These are phyloP conservation scores for Drosophila busckii DNA, from an alignment of 1,140 invertebrate genomes.

Conservation along the genomic window DNA sequence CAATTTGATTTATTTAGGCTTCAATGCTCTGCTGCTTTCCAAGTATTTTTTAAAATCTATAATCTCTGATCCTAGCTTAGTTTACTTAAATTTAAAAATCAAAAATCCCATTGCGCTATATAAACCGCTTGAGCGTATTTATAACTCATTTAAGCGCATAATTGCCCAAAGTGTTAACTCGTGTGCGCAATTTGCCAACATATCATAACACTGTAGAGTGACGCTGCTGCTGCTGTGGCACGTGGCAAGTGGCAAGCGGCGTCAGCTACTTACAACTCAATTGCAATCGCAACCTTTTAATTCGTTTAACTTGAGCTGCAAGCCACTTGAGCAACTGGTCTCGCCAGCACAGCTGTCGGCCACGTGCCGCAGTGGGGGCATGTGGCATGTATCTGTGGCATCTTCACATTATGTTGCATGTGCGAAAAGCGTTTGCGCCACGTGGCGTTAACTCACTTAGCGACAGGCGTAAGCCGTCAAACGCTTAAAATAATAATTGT, in stretches of 20 bases:
- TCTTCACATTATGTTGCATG: slow-evolving; percentile 63
- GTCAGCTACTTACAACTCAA: slow-evolving; percentile 22
- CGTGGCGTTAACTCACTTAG: slow-evolving; percentile 66
- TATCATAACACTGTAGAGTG: slow-evolving; percentile 68
- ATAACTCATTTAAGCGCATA: neutral
- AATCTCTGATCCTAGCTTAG: too few species aligned
- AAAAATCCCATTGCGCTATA: too few species aligned
- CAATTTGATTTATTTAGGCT: too few species aligned
- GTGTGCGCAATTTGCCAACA: slow-evolving; percentile 39
- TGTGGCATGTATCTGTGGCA: slow-evolving; percentile 1
- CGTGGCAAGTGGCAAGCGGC: neutral
- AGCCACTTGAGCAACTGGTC: slow-evolving; percentile 58
- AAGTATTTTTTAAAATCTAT: too few species aligned
- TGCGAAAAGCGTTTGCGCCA: slow-evolving; percentile 39
- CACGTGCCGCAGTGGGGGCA: slow-evolving; percentile 17
- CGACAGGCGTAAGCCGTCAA: slow-evolving; percentile 59
- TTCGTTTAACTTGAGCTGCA: neutral
- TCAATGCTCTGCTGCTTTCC: too few species aligned
- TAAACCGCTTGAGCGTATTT: neutral
- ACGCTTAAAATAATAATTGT: slow-evolving; percentile 64
- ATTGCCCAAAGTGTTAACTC: slow-evolving; percentile 25
- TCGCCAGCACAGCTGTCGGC: slow-evolving; percentile 23
- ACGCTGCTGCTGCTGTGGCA: too few species aligned
- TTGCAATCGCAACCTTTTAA: slow-evolving; percentile 13
- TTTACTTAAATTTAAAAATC: too few species aligned